These are phyloP conservation scores for Platycercus adscitus DNA, from an alignment of 2,113 vertebrate genomes.

Conservation along the genomic window DNA sequence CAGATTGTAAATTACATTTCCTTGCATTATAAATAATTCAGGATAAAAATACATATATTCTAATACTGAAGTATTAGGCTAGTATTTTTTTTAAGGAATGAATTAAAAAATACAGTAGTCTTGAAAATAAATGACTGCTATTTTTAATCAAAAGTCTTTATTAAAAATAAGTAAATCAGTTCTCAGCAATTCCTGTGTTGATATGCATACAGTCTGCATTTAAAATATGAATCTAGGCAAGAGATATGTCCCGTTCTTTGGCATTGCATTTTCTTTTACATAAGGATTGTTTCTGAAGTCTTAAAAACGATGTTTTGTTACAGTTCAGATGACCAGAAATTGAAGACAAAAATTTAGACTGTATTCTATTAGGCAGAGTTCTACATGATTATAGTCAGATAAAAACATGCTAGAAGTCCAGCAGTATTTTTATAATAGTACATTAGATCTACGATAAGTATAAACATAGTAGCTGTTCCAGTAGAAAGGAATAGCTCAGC, in stretches of 20 bases:
- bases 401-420: not conserved
- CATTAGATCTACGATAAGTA: not conserved
- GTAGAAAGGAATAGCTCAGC: not conserved
- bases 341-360: not conserved
- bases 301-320: not conserved
- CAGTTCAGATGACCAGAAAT: not conserved
- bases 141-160: not conserved
- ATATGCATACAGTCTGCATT: not conserved
- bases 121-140: not conserved
- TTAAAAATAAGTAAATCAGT: not conserved
- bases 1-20: not conserved
- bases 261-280: not conserved
- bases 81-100: not conserved
- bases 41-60: not conserved
- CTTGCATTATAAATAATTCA: not conserved
- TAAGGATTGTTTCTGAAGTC: not conserved
- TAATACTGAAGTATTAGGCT: not conserved
- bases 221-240: not conserved
- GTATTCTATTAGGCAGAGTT: not conserved
- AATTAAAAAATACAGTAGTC: not conserved
- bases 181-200: not conserved
- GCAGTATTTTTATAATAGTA: not conserved
- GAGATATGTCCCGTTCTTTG: not conserved
- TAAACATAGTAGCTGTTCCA: not conserved
- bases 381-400: not conserved